Percentiles rank a stretch among this genome's conserved stretches.
phyloP scores from a whole-genome alignment of 2,888 invertebrate species.

The Napeogenes sylphis region DNA sequence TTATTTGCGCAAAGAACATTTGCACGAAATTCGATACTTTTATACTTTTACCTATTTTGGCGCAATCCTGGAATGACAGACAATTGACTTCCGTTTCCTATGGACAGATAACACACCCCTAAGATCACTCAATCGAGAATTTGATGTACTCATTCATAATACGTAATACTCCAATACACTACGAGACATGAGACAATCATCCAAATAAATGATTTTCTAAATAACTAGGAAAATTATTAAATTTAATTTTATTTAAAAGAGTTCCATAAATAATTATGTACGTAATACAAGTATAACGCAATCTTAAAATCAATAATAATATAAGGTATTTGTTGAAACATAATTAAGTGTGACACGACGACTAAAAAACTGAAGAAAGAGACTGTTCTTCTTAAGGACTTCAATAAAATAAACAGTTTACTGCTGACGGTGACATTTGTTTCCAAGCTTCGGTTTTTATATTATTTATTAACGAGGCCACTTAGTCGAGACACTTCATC shows the following conservation, averaged over 20 bases:
- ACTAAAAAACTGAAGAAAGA: slow-evolving; percentile 40
- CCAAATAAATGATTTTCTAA: too few species aligned
- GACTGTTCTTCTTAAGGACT: slow-evolving; percentile 51
- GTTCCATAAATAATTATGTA: too few species aligned
- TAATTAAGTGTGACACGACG: slow-evolving; percentile 32
- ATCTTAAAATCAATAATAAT: too few species aligned
- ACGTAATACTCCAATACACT: too few species aligned
- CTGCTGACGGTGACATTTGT: slow-evolving; percentile 56
- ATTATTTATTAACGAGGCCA: slow-evolving; percentile 59
- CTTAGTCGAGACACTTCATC: slow-evolving; percentile 48
- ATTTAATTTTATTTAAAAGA: too few species aligned
- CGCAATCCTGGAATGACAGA: slow-evolving; percentile 50
- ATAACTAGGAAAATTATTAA: too few species aligned
- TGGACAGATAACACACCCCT: slow-evolving; percentile 65
- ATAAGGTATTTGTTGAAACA: slow-evolving; percentile 25
- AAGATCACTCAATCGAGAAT: slow-evolving; percentile 37
- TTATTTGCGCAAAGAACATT: not conserved
- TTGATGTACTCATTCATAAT: slow-evolving; percentile 16
- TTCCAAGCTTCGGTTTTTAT: slow-evolving; percentile 46
- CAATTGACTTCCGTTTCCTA: slow-evolving; percentile 73
- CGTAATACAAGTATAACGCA: too few species aligned
- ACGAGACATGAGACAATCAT: too few species aligned
- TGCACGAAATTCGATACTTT: slow-evolving; percentile 53
- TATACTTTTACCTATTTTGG: slow-evolving; percentile 48
- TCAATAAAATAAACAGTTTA: slow-evolving; percentile 71